Conservation (phyloP, 1,140 invertebrate species). For the Metaphire vulgaris region DNA sequence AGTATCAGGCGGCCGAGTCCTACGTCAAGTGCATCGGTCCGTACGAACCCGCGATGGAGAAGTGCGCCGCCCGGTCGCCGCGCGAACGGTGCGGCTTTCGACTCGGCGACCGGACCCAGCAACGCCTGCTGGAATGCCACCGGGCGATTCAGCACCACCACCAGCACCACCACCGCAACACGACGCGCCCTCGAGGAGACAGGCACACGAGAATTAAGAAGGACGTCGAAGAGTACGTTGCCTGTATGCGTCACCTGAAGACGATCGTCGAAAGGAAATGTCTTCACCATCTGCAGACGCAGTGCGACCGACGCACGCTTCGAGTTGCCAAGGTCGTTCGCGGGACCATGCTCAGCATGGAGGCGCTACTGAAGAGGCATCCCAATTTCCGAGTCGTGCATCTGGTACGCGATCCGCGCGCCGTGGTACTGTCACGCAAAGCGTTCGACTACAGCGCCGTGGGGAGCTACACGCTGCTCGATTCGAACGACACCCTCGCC, state of each 20-base stretch:
- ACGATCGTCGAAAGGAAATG: not conserved
- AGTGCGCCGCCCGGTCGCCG: not conserved
- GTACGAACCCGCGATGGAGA: not conserved
- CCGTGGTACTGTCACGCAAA: not conserved
- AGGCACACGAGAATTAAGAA: not conserved
- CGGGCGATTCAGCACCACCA: not conserved
- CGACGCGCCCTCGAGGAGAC: no score
- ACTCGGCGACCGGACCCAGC: not conserved
- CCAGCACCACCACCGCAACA: no score
- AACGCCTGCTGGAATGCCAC: conserved; percentile 4
- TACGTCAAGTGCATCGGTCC: conserved; percentile 1
- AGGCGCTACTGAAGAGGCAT: not conserved
- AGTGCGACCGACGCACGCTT: not conserved
- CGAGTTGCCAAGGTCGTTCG: not conserved
- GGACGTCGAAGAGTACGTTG: not conserved
- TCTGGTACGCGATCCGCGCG: not conserved
- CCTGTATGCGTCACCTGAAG: not conserved
- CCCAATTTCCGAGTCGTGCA: conserved; percentile 10
- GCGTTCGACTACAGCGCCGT: not conserved
- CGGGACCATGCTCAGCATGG: not conserved
- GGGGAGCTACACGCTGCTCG: not conserved
- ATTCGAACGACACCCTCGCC: not conserved
- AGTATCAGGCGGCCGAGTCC: not conserved
- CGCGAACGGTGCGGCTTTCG: not conserved
- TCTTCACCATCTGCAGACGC: not conserved